Evolutionary conservation across 2,797 vertebrate genomes (phyloP).

Genomic region (Varecia variegata): DNA sequence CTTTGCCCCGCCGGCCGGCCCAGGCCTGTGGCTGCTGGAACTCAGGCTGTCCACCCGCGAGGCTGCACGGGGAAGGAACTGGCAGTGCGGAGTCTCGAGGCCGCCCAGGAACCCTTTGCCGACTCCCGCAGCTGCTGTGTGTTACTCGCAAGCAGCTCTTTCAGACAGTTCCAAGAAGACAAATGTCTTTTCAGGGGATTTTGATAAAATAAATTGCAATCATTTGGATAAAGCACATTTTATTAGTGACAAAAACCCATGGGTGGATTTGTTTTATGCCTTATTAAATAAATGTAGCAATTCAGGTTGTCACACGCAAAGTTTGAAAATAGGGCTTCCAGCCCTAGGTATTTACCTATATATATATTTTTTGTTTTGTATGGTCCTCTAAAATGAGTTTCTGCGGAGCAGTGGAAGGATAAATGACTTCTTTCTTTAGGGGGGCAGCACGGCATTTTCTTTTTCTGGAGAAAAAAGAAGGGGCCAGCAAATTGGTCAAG

Average conservation of each 20-base stretch:
- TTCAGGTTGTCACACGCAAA: not conserved
- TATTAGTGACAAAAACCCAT: not conserved
- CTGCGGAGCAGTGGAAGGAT: rapidly evolving
- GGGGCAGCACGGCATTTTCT: not conserved
- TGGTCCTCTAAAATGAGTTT: not conserved
- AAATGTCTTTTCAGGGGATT: conserved; percentile 57
- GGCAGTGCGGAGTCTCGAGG: not conserved
- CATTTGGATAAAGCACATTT: conserved; percentile 49
- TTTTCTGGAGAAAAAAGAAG: conserved; percentile 21
- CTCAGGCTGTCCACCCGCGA: not conserved
- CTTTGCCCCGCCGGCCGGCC: not conserved
- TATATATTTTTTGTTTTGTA: rapidly evolving
- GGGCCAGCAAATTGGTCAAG: not conserved
- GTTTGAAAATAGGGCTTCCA: not conserved
- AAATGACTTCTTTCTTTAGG: not conserved
- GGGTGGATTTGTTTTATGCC: conserved; percentile 35
- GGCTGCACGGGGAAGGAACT: not conserved
- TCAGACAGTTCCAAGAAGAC: conserved; percentile 60
- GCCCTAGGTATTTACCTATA: not conserved
- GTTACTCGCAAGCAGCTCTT: conserved; percentile 54
- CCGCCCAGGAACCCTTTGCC: not conserved
- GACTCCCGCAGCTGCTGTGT: not conserved
- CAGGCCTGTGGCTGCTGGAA: not conserved
- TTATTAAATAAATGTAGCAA: not conserved
- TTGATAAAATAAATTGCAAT: conserved; percentile 56